Conservation (phyloP, 2,797 vertebrate genomes). For the Nyctibius grandis region DNA sequence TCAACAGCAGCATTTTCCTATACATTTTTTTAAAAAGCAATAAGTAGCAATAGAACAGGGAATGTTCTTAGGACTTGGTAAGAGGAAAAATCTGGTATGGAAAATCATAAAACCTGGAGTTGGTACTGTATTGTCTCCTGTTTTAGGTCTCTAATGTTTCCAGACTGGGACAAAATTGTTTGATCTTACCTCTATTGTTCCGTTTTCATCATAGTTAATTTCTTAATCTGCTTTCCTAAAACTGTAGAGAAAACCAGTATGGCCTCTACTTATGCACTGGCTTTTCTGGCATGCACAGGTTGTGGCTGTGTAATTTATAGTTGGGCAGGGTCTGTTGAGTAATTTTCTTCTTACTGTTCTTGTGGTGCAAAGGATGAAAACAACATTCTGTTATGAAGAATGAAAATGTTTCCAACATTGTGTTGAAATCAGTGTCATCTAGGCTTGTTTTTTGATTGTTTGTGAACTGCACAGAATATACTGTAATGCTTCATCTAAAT, state of each 20-base stretch:
- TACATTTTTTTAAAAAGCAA: neutral
- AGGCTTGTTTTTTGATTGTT: neutral
- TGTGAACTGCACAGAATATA: neutral
- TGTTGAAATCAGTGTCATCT: neutral
- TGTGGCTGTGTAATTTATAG: neutral
- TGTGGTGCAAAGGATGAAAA: neutral
- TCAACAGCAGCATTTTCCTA: neutral
- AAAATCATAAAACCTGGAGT: neutral
- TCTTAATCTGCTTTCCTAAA: neutral
- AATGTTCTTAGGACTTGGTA: neutral
- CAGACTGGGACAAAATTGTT: neutral
- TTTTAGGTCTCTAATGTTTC: neutral
- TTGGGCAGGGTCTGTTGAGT: neutral
- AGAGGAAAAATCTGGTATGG: neutral
- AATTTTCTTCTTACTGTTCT: neutral
- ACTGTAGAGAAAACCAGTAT: neutral
- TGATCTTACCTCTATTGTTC: neutral
- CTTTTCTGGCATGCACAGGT: neutral
- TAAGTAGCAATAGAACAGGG: neutral
- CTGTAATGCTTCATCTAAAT: neutral
- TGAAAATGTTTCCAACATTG: neutral
- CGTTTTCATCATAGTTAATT: neutral
- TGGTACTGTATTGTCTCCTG: neutral
- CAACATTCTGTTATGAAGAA: neutral
- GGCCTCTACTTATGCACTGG: rapidly evolving